Evolutionary conservation across 2,797 vertebrate genomes (phyloP).

Genomic region (Orientallactaga sibirica): DNA sequence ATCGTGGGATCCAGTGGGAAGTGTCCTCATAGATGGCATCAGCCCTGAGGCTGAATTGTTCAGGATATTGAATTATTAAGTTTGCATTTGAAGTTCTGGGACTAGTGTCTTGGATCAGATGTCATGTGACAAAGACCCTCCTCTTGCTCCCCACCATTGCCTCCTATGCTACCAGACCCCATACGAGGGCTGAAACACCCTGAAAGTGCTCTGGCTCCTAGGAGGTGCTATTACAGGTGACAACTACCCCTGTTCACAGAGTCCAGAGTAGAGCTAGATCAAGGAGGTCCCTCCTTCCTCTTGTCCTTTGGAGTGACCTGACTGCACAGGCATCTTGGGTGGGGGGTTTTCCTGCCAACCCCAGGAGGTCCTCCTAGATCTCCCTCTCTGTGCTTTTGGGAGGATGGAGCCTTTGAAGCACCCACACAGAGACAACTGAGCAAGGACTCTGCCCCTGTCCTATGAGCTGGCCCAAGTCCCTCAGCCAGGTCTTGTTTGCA

Average conservation of each 20-base stretch:
- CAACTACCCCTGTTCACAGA: neutral
- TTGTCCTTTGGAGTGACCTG: neutral
- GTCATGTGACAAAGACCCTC: neutral
- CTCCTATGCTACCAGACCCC: neutral
- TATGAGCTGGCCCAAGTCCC: neutral
- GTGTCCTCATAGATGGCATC: fast-evolving
- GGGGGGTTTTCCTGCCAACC: neutral
- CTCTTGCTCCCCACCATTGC: neutral
- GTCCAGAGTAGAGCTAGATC: neutral
- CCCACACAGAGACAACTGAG: neutral
- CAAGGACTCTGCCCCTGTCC: neutral
- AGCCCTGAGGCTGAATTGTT: neutral
- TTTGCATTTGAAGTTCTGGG: neutral
- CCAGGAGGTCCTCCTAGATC: neutral
- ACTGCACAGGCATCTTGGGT: neutral
- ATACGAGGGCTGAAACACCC: neutral
- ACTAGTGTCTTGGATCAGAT: neutral
- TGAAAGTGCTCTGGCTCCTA: neutral
- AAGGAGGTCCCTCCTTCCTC: neutral
- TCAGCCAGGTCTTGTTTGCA: neutral
- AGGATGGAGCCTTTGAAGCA: neutral
- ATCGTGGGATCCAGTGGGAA: neutral
- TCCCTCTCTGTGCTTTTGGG: neutral
- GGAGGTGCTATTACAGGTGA: neutral
- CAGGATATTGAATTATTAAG: neutral